Percentiles rank a stretch among this genome's conserved stretches.
Conservation (phyloP, 2,113 vertebrate species). For the Pseudorasbora parva region DNA sequence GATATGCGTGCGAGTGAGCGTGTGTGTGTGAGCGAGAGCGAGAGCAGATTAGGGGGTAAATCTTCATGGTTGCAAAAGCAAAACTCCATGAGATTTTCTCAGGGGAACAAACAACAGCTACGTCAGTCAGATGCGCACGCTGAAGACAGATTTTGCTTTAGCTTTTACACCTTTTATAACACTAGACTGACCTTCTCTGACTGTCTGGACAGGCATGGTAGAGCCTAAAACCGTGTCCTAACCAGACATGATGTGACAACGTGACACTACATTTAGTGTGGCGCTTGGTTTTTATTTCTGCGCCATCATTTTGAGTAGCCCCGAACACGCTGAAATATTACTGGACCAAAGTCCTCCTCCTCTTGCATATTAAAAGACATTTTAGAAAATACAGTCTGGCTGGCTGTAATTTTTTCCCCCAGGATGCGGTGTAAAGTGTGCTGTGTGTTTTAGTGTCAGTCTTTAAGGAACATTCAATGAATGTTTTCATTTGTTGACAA, state of each 20-base stretch:
- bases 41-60: slow-evolving; percentile 19
- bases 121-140: slow-evolving; percentile 6
- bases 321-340: not conserved
- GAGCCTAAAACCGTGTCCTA: not conserved
- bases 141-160: slow-evolving; percentile 26
- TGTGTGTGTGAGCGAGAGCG: too few relatives aligned
- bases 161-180: slow-evolving; percentile 52
- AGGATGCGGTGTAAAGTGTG: not conserved
- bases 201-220: not conserved
- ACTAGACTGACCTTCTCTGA: slow-evolving; percentile 41
- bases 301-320: not conserved
- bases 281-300: not conserved
- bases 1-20: not conserved
- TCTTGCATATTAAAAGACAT: not conserved
- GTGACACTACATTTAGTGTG: not conserved
- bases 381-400: not conserved
- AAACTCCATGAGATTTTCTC: slow-evolving; percentile 45
- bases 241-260: not conserved
- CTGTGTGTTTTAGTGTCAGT: not conserved
- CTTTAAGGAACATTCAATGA: not conserved
- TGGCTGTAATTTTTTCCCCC: not conserved
- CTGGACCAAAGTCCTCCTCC: not conserved
- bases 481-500: not conserved
- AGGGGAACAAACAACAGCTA: slow-evolving; percentile 37
- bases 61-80: slow-evolving; percentile 46